Evolutionary conservation across 2,888 invertebrate species (phyloP).

Genomic region (Scaptomyza polygonia): DNA sequence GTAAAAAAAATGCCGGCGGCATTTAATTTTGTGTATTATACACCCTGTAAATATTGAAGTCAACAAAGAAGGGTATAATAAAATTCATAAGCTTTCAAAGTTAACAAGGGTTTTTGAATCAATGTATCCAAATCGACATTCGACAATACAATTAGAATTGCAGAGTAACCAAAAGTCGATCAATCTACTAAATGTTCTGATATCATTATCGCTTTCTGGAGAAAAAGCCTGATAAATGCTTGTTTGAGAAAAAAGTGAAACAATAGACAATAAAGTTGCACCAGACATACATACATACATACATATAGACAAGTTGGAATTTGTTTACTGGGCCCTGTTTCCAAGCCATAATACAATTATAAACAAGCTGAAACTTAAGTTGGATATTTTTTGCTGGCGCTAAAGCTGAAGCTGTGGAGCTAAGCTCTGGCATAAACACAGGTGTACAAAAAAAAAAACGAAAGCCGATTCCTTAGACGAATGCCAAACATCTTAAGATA

Average conservation of each 20-base stretch:
- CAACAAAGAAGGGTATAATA: background rate
- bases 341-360: constrained; percentile 5
- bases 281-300: too few species aligned
- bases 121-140: too few species aligned
- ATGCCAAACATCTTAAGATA: constrained; percentile 29
- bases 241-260: constrained; percentile 8
- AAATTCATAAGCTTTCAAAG: too few species aligned
- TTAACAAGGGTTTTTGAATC: too few species aligned
- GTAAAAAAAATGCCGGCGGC: constrained; percentile 15
- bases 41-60: background rate
- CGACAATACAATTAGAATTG: too few species aligned
- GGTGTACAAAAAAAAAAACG: constrained; percentile 48
- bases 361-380: constrained; percentile 31
- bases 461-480: constrained; percentile 17
- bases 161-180: too few species aligned
- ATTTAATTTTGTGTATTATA: constrained; percentile 26
- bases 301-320: background rate
- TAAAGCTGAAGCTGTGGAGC: background rate
- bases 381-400: constrained; percentile 12
- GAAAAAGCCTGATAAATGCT: constrained; percentile 23
- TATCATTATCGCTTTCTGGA: constrained; percentile 1
- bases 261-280: background rate
- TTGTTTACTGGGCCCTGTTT: background rate
- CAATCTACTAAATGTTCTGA: background rate
- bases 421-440: constrained; percentile 28